Evolutionary conservation across 1,140 invertebrate genomes (phyloP).

Genomic region (Acromyrmex charruanus): DNA sequence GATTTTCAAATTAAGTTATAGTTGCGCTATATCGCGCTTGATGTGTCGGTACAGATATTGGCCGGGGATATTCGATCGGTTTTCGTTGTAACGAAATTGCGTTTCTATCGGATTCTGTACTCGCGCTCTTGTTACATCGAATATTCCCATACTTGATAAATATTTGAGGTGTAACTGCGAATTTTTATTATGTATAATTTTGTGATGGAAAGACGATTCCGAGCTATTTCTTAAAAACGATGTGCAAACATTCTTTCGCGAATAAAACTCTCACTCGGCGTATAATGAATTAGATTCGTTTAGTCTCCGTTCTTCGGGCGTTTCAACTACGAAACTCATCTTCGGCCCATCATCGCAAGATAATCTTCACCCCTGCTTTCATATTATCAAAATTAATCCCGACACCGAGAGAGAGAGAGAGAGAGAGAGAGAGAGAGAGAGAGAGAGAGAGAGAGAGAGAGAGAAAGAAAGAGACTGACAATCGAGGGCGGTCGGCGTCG

Average conservation of each 20-base stretch:
- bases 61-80: slow-evolving; percentile 49
- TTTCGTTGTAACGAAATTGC: slow-evolving; percentile 55
- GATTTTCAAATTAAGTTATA: slow-evolving; percentile 60
- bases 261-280: slow-evolving; percentile 16
- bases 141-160: slow-evolving; percentile 32
- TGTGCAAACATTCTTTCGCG: slow-evolving; percentile 48
- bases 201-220: background rate
- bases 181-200: slow-evolving; percentile 46
- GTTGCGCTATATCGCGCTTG: slow-evolving; percentile 41
- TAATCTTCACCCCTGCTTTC: slow-evolving; percentile 4
- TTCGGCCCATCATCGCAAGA: slow-evolving; percentile 26
- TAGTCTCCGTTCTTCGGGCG: background rate
- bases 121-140: slow-evolving; percentile 19
- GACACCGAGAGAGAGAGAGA: slow-evolving; percentile 37
- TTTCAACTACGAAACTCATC: slow-evolving; percentile 45
- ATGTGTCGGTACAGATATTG: slow-evolving; percentile 38
- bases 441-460: background rate
- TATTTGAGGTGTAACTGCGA: slow-evolving; percentile 42
- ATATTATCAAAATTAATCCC: slow-evolving; percentile 48
- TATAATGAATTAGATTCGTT: slow-evolving; percentile 52
- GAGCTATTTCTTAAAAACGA: slow-evolving; percentile 21
- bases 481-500: slow-evolving; percentile 61
- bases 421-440: background rate
- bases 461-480: slow-evolving; percentile 36
- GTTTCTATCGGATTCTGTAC: slow-evolving; percentile 43